These are phyloP conservation scores for Rhinogobius similis DNA, from an alignment of 2,113 vertebrate species.

Conservation along the genomic window DNA sequence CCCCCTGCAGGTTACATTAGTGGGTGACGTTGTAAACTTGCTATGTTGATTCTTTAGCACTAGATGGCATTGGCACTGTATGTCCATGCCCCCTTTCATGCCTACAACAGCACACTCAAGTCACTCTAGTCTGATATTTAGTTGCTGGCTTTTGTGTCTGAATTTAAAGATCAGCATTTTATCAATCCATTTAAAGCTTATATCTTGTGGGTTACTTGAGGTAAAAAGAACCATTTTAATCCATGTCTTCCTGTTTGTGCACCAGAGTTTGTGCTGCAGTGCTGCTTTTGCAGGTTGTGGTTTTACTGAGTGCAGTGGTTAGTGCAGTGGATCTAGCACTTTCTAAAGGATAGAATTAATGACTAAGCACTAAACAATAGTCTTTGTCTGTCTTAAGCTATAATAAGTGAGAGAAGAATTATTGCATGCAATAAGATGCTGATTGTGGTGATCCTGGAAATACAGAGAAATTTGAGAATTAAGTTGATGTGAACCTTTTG, in stretches of 20 bases:
- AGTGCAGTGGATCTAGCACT: not conserved
- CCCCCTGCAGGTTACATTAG: slow-evolving; percentile 67
- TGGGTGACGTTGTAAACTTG: slow-evolving; percentile 25
- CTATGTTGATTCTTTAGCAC: slow-evolving; percentile 59
- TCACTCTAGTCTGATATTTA: no score
- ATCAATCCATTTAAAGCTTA: not conserved
- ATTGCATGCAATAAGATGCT: no score
- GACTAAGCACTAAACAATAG: not conserved
- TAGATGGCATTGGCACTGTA: slow-evolving; percentile 71
- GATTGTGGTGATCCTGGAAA: not conserved
- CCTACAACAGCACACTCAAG: slow-evolving; percentile 1
- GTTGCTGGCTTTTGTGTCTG: not conserved
- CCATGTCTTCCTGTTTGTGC: slow-evolving; percentile 65
- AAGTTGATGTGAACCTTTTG: slow-evolving; percentile 27
- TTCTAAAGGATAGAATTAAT: not conserved
- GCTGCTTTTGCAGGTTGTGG: slow-evolving; percentile 45
- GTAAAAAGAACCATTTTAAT: not conserved
- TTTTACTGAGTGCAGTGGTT: slow-evolving; percentile 51
- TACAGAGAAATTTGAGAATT: not conserved
- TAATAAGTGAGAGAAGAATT: not conserved
- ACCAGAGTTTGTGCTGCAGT: slow-evolving; percentile 12
- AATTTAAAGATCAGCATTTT: not conserved
- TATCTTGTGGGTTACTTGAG: not conserved
- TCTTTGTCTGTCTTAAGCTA: not conserved
- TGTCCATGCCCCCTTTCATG: slow-evolving; percentile 16